Evolutionary conservation across 2,888 invertebrate species (phyloP).

Genomic region (Hydraecia micacea): DNA sequence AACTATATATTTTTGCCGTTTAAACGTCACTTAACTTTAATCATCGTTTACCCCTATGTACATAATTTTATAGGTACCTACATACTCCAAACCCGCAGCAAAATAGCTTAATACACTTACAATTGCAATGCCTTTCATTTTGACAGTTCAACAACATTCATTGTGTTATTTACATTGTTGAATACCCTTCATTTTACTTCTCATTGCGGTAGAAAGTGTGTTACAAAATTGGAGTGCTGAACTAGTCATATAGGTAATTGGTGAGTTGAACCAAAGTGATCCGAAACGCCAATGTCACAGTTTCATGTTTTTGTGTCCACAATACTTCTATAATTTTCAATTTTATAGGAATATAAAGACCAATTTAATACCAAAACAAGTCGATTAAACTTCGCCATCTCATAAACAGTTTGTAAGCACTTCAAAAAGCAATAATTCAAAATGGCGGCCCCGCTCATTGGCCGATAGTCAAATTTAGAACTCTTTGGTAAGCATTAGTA

Average conservation of each 20-base stretch:
- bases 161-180: no score
- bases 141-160: no score
- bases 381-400: slow-evolving; percentile 49
- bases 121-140: no score
- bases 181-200: no score
- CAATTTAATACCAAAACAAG: slow-evolving; percentile 31
- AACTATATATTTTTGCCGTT: no score
- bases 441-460: slow-evolving; percentile 64
- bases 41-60: no score
- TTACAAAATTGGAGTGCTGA: background rate
- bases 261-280: background rate
- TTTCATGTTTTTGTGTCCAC: background rate
- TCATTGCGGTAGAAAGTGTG: no score
- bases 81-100: no score
- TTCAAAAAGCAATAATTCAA: slow-evolving; percentile 65
- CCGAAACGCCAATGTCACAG: background rate
- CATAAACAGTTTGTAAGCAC: slow-evolving; percentile 45
- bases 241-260: background rate
- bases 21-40: no score
- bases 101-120: no score
- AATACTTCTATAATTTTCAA: background rate
- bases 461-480: slow-evolving; percentile 66
- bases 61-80: no score
- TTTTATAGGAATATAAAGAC: slow-evolving; percentile 8
- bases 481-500: slow-evolving; percentile 63